Conservation (phyloP, 2,113 vertebrate species). For the Lophochroa leadbeateri region DNA sequence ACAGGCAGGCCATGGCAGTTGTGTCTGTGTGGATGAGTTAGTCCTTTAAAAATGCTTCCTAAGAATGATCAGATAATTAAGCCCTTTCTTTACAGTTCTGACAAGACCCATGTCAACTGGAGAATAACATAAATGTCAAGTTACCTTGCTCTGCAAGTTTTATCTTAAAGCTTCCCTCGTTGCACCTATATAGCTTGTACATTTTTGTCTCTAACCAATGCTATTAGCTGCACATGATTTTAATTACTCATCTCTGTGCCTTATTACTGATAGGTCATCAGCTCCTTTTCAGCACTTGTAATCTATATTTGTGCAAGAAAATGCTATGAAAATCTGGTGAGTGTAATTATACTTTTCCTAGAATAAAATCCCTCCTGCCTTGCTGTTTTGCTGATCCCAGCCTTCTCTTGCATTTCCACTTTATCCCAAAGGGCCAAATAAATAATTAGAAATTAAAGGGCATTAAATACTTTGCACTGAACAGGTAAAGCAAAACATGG, state of each 20-base stretch:
- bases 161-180: not conserved
- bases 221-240: not conserved
- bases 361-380: constrained; percentile 19
- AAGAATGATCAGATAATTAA: not conserved
- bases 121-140: constrained; percentile 17
- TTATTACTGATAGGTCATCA: not conserved
- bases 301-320: constrained; percentile 46
- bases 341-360: constrained; percentile 59
- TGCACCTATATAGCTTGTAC: not conserved
- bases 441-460: constrained; percentile 59
- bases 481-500: not conserved
- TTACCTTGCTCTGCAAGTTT: not conserved
- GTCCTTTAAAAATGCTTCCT: not conserved
- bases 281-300: constrained; percentile 28
- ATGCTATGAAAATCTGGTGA: constrained; percentile 54
- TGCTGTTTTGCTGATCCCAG: constrained; percentile 38
- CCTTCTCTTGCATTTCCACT: not conserved
- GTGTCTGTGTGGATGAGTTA: not conserved
- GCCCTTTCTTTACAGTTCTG: not conserved
- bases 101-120: not conserved
- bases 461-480: constrained; percentile 11
- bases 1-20: not conserved
- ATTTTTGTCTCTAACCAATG: not conserved
- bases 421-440: constrained; percentile 46
- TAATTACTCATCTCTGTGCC: constrained; percentile 25